Base-by-base conservation (phyloP, 2,888 invertebrate genomes). In the Taphrorychus bicolor region DNA sequence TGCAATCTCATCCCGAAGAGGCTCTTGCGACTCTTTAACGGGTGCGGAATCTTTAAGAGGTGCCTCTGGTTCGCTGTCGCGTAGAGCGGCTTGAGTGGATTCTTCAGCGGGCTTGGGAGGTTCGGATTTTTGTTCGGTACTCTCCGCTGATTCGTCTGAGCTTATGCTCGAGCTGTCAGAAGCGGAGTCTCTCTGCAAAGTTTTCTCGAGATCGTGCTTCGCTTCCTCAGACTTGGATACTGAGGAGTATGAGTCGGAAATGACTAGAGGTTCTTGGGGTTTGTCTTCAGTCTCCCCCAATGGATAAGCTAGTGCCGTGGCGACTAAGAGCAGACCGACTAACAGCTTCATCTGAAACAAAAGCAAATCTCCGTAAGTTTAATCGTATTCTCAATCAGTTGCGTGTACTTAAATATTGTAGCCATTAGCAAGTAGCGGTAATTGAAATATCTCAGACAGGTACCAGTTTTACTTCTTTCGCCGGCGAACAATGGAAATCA, bases 281-380 rank as follows among this genome's bases (percentile, higher is more conserved):
- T 76, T 73, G 58, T 77, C 76, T 60, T 78, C 78, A 41, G 81
- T 80, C 65, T 88, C 88, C 41, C 86, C 87, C 48, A 89, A 82
- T 56, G 90, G 90, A 85, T 87, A 86, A 41, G 88, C 85, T 76
- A 86, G 76, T 24, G 79, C 82, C 18, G 82, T 78, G 57, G 79
- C 85, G 79, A 85, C 84, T 76, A 88, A 82, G 80, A 88, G 84
- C 16, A 67, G 22, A 59, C 64, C 60, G 18, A 70, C 22, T 49
- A 70, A 22, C 16, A 67, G 48, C 59, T 70, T 70, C 66, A 70
- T 70, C 67, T 70, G 67, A 45, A 60, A 52, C 14, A 59, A 19
- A 61, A n/a, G 7, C 3, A 32, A 32, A 32, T 32, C n/a, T n/a
- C n/a, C n/a, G n/a, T 32, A 3, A 58, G 7, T 21, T 2, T 40